These are phyloP conservation scores for Gymnodraco acuticeps DNA, from an alignment of 2,797 vertebrate species.

Conservation along the genomic window DNA sequence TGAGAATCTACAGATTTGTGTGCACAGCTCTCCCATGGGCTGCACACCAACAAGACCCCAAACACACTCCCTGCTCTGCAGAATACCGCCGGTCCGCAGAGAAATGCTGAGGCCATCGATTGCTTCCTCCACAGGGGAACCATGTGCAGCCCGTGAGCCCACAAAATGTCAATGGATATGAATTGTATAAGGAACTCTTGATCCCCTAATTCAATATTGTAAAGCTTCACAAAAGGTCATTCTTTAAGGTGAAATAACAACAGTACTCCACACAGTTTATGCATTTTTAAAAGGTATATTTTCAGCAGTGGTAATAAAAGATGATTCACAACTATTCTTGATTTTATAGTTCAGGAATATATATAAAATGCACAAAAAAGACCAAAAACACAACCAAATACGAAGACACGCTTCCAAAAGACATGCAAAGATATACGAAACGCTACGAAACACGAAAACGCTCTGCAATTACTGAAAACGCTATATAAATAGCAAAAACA, in stretches of 20 bases:
- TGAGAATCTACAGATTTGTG: conserved; percentile 38
- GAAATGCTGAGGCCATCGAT: conserved; percentile 64
- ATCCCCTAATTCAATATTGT: conserved; percentile 66
- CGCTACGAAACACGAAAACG: neutral
- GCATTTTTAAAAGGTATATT: neutral
- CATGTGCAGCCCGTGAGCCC: conserved; percentile 55
- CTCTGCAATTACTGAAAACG: neutral
- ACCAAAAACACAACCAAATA: neutral
- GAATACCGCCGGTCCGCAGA: conserved; percentile 38
- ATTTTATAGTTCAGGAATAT: neutral
- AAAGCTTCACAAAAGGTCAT: conserved; percentile 54
- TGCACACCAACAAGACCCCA: conserved; percentile 24
- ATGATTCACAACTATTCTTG: neutral
- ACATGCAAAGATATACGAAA: neutral
- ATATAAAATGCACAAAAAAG: neutral
- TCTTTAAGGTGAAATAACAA: conserved; percentile 25
- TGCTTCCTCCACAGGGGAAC: conserved; percentile 56
- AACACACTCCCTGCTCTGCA: conserved; percentile 39
- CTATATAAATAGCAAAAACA: too few relatives aligned
- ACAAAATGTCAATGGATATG: conserved; percentile 72
- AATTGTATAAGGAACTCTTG: conserved; percentile 65
- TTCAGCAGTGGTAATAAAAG: neutral
- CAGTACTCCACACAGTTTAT: neutral
- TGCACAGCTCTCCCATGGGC: conserved; percentile 44
- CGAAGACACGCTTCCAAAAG: neutral